Evolutionary conservation across 2,888 invertebrate genomes (phyloP).

Genomic region (Bombylius discolor): DNA sequence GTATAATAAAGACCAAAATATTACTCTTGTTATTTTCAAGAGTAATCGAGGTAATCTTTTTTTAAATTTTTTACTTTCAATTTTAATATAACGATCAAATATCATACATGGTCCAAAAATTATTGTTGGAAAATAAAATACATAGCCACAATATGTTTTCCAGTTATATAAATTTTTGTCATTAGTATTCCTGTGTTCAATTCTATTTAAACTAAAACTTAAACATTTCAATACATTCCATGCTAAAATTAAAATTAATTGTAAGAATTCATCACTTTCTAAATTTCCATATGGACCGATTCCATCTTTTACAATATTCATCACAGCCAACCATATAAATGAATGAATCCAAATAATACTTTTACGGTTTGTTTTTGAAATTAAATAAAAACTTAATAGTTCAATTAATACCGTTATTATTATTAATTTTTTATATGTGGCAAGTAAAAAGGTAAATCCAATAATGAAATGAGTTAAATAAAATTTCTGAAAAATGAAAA

Average conservation of each 20-base stretch:
- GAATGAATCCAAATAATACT: not conserved
- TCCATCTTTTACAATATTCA: slow-evolving; percentile 10
- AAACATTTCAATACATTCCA: slow-evolving; percentile 67
- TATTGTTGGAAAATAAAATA: slow-evolving; percentile 70
- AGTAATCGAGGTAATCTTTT: slow-evolving; percentile 36
- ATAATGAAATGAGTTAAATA: slow-evolving; percentile 18
- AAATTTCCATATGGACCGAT: not conserved
- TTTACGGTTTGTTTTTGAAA: slow-evolving; percentile 11
- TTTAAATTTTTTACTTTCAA: slow-evolving; percentile 8
- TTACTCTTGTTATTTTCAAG: slow-evolving; percentile 42
- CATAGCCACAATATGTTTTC: slow-evolving; percentile 53
- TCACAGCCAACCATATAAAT: slow-evolving; percentile 11
- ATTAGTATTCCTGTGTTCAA: slow-evolving; percentile 20
- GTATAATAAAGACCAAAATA: slow-evolving; percentile 54
- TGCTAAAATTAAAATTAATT: slow-evolving; percentile 32
- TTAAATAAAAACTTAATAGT: slow-evolving; percentile 23
- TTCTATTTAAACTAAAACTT: slow-evolving; percentile 54
- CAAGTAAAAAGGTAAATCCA: slow-evolving; percentile 21
- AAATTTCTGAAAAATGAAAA: slow-evolving; percentile 9
- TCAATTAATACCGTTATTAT: slow-evolving; percentile 17
- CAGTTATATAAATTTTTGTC: slow-evolving; percentile 24
- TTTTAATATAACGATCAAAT: slow-evolving; percentile 52
- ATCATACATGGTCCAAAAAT: slow-evolving; percentile 74
- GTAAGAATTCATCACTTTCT: slow-evolving; percentile 23
- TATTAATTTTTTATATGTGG: slow-evolving; percentile 19